phyloP scores from a whole-genome alignment of 92 coral and sea anemone species.

The Virgularia gustaviana region DNA sequence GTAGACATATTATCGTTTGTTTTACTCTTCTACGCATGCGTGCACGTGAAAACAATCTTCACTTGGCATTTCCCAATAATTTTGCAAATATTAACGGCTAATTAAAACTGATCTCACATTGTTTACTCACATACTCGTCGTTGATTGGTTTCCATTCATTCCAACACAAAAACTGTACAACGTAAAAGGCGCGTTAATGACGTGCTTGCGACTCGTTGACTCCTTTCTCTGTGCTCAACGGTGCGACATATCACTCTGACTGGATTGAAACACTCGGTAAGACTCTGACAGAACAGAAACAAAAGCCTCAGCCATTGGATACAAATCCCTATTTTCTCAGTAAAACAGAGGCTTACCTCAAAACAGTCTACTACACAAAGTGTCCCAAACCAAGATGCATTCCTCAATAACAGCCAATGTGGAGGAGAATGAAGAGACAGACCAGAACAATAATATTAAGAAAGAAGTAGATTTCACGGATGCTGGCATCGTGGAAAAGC shows the following conservation, averaged over 20 bases:
- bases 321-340: constrained; percentile 39
- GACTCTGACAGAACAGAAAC: constrained; percentile 13
- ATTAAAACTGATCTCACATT: constrained; percentile 99
- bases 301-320: neutral
- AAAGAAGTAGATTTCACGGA: constrained; percentile 21
- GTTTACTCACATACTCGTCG: constrained; percentile 79
- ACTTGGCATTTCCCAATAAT: constrained; percentile 28
- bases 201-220: constrained; percentile 3
- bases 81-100: constrained; percentile 99
- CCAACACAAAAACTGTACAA: constrained; percentile 85
- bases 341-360: constrained; percentile 15
- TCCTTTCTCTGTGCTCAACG: constrained; percentile 28
- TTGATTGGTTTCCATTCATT: constrained; percentile 94
- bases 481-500: constrained; percentile 12
- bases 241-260: constrained; percentile 29
- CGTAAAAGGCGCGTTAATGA: constrained; percentile 63
- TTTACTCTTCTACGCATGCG: constrained; percentile 2
- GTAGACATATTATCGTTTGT: too few species aligned
- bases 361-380: neutral
- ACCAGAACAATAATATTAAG: constrained; percentile 24
- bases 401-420: constrained; percentile 10
- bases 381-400: constrained; percentile 33
- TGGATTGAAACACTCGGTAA: constrained; percentile 5
- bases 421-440: constrained; percentile 23
- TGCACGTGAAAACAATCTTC: neutral